phyloP scores from a whole-genome alignment of 2,113 vertebrate genomes.

The Pterocles orientalis region DNA sequence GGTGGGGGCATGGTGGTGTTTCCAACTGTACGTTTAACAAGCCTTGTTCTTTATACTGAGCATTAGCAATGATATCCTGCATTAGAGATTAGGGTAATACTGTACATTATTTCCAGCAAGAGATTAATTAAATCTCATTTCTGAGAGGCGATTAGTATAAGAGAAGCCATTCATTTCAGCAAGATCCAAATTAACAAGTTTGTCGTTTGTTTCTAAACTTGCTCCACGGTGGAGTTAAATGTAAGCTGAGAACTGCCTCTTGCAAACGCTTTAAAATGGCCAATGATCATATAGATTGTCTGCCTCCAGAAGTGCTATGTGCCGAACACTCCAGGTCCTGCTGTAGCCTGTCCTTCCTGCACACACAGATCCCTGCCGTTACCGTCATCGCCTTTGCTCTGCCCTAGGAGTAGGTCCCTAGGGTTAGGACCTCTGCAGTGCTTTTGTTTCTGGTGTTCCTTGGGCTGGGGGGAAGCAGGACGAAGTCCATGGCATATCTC shows the following conservation, averaged over 20 bases:
- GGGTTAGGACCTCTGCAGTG: background rate
- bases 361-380: background rate
- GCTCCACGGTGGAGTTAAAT: background rate
- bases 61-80: conserved; percentile 11
- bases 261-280: background rate
- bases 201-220: background rate
- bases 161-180: conserved; percentile 19
- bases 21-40: background rate
- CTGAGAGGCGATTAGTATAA: background rate
- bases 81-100: background rate
- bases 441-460: background rate
- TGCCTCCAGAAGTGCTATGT: background rate
- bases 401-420: background rate
- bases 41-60: background rate
- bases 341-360: background rate
- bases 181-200: background rate
- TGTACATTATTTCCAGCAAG: conserved; percentile 29
- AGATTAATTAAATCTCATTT: conserved; percentile 52
- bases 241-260: background rate
- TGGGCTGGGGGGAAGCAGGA: background rate
- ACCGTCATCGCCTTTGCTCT: background rate
- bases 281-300: background rate
- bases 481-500: rapidly evolving
- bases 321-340: background rate
- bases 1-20: background rate